phyloP scores from a whole-genome alignment of 2,797 vertebrate genomes.

The Siniperca obscura region DNA sequence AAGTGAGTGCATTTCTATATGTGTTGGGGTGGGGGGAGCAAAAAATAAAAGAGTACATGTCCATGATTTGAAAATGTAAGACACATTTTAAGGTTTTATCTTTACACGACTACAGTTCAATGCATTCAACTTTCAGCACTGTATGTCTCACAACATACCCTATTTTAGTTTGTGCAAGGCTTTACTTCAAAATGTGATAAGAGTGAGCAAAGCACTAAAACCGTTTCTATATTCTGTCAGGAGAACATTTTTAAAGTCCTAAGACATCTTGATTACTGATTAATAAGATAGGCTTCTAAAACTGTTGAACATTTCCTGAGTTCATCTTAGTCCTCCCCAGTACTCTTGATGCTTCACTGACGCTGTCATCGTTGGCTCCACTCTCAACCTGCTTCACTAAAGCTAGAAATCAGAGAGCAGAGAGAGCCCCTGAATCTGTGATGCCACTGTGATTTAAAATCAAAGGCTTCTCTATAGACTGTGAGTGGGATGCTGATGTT shows the following conservation, averaged over 20 bases:
- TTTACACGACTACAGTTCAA: neutral
- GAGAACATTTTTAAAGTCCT: slow-evolving; percentile 31
- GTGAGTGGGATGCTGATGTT: slow-evolving; percentile 31
- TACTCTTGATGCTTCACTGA: slow-evolving; percentile 54
- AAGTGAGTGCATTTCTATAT: slow-evolving; percentile 24
- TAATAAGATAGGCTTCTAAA: slow-evolving; percentile 55
- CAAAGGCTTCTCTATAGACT: slow-evolving; percentile 35
- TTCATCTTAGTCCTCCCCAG: slow-evolving; percentile 27
- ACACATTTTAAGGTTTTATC: slow-evolving; percentile 13
- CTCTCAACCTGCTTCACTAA: slow-evolving; percentile 53
- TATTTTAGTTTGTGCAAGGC: slow-evolving; percentile 28
- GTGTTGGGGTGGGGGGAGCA: neutral
- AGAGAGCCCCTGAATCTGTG: slow-evolving; percentile 37
- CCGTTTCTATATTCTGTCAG: slow-evolving; percentile 23
- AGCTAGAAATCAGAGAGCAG: slow-evolving; percentile 38
- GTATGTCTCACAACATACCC: neutral
- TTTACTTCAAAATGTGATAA: slow-evolving; percentile 18
- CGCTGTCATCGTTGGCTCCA: slow-evolving; percentile 52
- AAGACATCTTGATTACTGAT: slow-evolving; percentile 60
- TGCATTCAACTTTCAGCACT: neutral
- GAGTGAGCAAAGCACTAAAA: slow-evolving; percentile 17
- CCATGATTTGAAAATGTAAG: slow-evolving; percentile 7
- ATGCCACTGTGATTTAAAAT: slow-evolving; percentile 56
- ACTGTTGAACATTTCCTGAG: slow-evolving; percentile 42
- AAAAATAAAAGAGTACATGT: neutral